These are phyloP conservation scores for Polyploca ridens DNA, from an alignment of 2,888 invertebrate species.

Conservation along the genomic window DNA sequence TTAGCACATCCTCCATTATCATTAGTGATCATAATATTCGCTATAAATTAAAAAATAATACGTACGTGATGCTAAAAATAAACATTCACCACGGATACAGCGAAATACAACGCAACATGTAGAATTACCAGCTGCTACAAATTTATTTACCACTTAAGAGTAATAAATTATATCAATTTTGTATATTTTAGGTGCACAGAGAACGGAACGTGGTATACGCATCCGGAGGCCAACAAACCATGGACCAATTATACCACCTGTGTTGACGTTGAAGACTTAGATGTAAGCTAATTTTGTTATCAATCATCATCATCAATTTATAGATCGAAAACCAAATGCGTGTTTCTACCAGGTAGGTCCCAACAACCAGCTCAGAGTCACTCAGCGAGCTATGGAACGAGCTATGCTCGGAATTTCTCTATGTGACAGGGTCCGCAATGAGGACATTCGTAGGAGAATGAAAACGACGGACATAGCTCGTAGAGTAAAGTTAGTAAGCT, in stretches of 20 bases:
- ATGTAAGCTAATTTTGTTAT: slow-evolving; percentile 68
- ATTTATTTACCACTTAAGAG: neutral
- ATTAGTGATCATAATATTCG: neutral
- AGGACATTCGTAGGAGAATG: too few relatives aligned
- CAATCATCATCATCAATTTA: too few relatives aligned
- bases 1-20: neutral
- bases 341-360: too few relatives aligned
- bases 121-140: neutral
- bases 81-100: neutral
- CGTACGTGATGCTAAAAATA: neutral
- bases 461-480: too few relatives aligned
- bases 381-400: too few relatives aligned
- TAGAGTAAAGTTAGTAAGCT: too few relatives aligned
- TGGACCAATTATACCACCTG: slow-evolving; percentile 90
- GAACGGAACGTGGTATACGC: slow-evolving; percentile 88
- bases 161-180: slow-evolving; percentile 11
- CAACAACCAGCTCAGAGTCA: too few relatives aligned
- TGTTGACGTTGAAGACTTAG: slow-evolving; percentile 85
- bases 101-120: neutral
- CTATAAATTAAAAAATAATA: neutral
- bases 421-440: too few relatives aligned
- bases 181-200: slow-evolving; percentile 81
- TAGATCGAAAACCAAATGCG: too few relatives aligned
- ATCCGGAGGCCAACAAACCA: slow-evolving; percentile 81
- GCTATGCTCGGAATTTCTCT: too few relatives aligned